phyloP scores from a whole-genome alignment of 2,888 invertebrate species.

The Bimastos eiseni region DNA sequence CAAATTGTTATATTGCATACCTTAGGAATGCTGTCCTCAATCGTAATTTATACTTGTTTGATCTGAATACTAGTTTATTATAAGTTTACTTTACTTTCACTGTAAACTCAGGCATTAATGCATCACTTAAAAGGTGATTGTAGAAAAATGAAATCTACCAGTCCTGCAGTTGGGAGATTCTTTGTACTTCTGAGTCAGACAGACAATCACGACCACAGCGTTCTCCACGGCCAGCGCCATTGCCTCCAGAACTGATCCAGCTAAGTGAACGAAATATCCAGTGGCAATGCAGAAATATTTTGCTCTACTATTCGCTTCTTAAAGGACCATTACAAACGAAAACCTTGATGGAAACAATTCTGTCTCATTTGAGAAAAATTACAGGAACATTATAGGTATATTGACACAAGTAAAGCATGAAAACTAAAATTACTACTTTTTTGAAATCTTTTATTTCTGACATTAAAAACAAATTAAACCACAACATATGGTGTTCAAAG shows the following conservation, averaged over 20 bases:
- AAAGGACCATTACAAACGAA: not conserved
- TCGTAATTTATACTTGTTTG: not conserved
- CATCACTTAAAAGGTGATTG: not conserved
- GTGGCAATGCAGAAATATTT: not conserved
- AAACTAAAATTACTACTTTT: too few species aligned
- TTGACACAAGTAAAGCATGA: too few species aligned
- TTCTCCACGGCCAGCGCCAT: constrained; percentile 60
- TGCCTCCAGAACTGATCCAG: constrained; percentile 55
- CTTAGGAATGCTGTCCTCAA: not conserved
- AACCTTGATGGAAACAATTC: too few species aligned
- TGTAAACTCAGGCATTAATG: too few species aligned
- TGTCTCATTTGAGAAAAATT: too few species aligned
- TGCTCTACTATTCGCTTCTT: not conserved
- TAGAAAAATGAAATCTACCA: constrained; percentile 50
- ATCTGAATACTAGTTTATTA: not conserved
- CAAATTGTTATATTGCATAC: not conserved
- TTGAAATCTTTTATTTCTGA: too few species aligned
- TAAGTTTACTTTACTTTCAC: too few species aligned
- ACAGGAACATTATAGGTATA: too few species aligned
- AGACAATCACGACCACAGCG: constrained; percentile 54
- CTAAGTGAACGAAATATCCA: constrained; percentile 39
- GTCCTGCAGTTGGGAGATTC: constrained; percentile 58
- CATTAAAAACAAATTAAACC: too few species aligned
- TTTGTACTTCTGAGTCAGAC: constrained; percentile 59
- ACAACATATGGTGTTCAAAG: not conserved